Conservation (phyloP, 2,797 vertebrate genomes). For the Craterocephalus amniculus region DNA sequence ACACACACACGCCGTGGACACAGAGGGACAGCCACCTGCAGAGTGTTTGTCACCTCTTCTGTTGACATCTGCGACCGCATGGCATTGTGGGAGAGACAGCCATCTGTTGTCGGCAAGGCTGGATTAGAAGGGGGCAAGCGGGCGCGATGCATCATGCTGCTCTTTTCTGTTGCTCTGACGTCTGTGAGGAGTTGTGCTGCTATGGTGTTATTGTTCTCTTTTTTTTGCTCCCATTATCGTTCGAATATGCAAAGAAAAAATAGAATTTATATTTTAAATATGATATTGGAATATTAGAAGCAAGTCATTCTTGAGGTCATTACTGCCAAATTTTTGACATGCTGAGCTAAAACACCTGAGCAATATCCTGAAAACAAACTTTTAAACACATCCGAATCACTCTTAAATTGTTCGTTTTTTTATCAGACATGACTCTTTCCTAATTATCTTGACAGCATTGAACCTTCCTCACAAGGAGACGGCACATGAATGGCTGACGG, state of each 20-base stretch:
- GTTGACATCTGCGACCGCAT: conserved; percentile 76
- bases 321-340: background rate
- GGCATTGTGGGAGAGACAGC: conserved; percentile 77
- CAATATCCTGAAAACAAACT: conserved; percentile 46
- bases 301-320: conserved; percentile 28
- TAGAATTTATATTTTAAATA: background rate
- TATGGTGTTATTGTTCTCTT: conserved; percentile 30
- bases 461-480: conserved; percentile 49
- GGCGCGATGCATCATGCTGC: conserved; percentile 66
- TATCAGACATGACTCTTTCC: conserved; percentile 54
- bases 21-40: conserved; percentile 81
- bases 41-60: conserved; percentile 82
- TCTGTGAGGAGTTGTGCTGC: conserved; percentile 49
- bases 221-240: conserved; percentile 11
- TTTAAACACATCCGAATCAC: conserved; percentile 50
- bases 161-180: conserved; percentile 68
- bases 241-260: conserved; percentile 16
- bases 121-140: conserved; percentile 68
- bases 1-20: conserved; percentile 31
- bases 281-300: too few relatives aligned
- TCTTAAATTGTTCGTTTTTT: conserved; percentile 50
- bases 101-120: conserved; percentile 74
- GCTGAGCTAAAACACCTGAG: conserved; percentile 35
- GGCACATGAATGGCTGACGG: conserved; percentile 59
- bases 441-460: conserved; percentile 63